These are phyloP conservation scores for Dendroctonus valens DNA, from an alignment of 1,140 invertebrate genomes.

Conservation along the genomic window DNA sequence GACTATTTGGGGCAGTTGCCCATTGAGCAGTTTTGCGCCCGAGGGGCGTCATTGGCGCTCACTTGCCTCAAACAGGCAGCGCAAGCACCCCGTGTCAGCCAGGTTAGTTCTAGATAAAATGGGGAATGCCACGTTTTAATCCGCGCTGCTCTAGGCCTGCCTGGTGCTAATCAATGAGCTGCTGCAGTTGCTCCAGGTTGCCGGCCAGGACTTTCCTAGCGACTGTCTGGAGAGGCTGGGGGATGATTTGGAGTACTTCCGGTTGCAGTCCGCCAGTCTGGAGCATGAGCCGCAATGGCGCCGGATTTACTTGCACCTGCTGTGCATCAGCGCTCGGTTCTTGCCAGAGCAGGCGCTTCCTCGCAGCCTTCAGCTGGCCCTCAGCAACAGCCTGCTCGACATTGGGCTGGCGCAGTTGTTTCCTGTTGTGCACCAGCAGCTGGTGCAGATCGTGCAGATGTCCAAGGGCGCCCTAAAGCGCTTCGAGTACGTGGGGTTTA, in stretches of 20 bases:
- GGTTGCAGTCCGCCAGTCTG: conserved; percentile 43
- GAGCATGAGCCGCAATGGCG: conserved; percentile 41
- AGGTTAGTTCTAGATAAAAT: conserved; percentile 36
- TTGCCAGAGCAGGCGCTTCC: conserved; percentile 43
- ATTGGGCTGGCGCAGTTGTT: conserved; percentile 45
- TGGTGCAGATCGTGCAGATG: conserved; percentile 44
- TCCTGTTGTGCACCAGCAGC: conserved; percentile 44
- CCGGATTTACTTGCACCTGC: conserved; percentile 43
- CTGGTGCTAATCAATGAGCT: conserved; percentile 33
- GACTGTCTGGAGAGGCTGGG: conserved; percentile 55
- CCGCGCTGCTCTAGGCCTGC: conserved; percentile 41
- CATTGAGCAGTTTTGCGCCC: too few species aligned
- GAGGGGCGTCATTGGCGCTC: too few species aligned
- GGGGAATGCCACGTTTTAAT: conserved; percentile 17
- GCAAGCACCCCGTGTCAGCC: conserved; percentile 10
- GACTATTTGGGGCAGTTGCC: too few species aligned
- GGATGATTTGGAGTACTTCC: conserved; percentile 43
- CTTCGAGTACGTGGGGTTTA: background rate
- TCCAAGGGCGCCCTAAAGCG: background rate
- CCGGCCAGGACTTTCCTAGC: conserved; percentile 34
- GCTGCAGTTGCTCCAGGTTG: too few species aligned
- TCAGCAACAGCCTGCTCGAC: conserved; percentile 46
- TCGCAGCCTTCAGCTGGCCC: conserved; percentile 45
- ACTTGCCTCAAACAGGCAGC: too few species aligned
- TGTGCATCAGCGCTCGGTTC: conserved; percentile 41